Conservation (phyloP, 1,140 invertebrate species). For the Acromyrmex charruanus region DNA sequence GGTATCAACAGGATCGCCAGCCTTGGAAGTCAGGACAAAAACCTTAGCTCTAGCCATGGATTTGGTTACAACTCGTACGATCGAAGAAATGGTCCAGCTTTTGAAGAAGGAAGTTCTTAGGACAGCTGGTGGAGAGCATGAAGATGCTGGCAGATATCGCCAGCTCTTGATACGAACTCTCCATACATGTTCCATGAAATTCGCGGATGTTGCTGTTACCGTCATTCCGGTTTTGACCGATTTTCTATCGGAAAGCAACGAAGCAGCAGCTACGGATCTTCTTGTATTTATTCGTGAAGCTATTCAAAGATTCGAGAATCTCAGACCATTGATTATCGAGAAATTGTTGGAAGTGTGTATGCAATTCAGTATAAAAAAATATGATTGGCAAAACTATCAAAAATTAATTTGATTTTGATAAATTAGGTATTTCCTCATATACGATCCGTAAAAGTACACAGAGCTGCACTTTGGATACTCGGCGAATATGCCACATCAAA, state of each 20-base stretch:
- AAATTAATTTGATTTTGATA: slow-evolving; percentile 37
- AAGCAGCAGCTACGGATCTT: slow-evolving; percentile 97
- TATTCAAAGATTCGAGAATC: slow-evolving; percentile 95
- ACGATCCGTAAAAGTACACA: slow-evolving; percentile 94
- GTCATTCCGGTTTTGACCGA: slow-evolving; percentile 98
- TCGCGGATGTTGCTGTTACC: slow-evolving; percentile 97
- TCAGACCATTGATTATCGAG: slow-evolving; percentile 92
- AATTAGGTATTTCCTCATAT: slow-evolving; percentile 91
- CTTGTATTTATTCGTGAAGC: slow-evolving; percentile 98
- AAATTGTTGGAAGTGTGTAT: slow-evolving; percentile 87
- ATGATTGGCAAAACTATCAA: neutral
- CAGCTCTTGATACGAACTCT: slow-evolving; percentile 98
- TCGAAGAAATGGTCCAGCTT: slow-evolving; percentile 98
- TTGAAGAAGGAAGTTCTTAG: slow-evolving; percentile 98
- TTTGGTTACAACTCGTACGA: slow-evolving; percentile 96
- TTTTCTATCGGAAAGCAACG: slow-evolving; percentile 98
- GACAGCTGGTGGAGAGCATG: slow-evolving; percentile 96
- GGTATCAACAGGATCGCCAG: slow-evolving; percentile 89
- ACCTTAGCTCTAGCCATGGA: slow-evolving; percentile 96
- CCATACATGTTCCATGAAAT: slow-evolving; percentile 98
- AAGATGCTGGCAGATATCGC: slow-evolving; percentile 98
- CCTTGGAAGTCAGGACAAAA: slow-evolving; percentile 97
- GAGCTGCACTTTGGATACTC: slow-evolving; percentile 98
- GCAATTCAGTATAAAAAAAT: no score
- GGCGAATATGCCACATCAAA: slow-evolving; percentile 96